Evolutionary conservation across 2,888 invertebrate species (phyloP).

Genomic region (Drosophila nr. fundita): DNA sequence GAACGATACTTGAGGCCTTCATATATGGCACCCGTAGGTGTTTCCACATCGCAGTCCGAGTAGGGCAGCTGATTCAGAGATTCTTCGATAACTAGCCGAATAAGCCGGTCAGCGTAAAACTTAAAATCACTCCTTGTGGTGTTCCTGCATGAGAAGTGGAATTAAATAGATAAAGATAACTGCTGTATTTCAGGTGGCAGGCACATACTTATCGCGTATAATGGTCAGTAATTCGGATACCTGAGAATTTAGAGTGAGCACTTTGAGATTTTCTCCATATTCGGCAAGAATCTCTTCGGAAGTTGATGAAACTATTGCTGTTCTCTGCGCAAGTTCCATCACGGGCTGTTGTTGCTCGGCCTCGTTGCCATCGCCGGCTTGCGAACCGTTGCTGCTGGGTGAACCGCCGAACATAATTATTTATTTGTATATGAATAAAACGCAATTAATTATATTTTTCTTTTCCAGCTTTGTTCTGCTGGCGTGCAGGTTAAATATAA

Average conservation of each 20-base stretch:
- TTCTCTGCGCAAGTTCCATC: slow-evolving; percentile 20
- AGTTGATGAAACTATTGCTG: slow-evolving; percentile 57
- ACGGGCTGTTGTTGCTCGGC: slow-evolving; percentile 36
- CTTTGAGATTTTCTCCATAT: slow-evolving; percentile 83
- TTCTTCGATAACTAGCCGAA: slow-evolving; percentile 98
- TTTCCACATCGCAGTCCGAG: slow-evolving; percentile 94
- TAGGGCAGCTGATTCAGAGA: slow-evolving; percentile 97
- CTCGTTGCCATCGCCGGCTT: slow-evolving; percentile 51
- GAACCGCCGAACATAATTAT: slow-evolving; percentile 67
- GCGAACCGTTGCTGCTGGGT: slow-evolving; percentile 68
- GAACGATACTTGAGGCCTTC: slow-evolving; percentile 97
- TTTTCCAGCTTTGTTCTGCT: slow-evolving; percentile 23
- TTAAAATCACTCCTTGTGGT: slow-evolving; percentile 98
- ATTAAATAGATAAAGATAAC: neutral
- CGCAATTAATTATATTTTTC: neutral
- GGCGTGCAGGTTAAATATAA: slow-evolving; percentile 22
- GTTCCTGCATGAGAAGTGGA: slow-evolving; percentile 87
- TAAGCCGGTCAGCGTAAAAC: slow-evolving; percentile 98
- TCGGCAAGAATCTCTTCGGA: slow-evolving; percentile 73
- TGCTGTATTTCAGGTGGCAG: neutral
- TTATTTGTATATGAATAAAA: slow-evolving; percentile 7
- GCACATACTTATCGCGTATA: slow-evolving; percentile 92
- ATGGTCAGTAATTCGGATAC: slow-evolving; percentile 92
- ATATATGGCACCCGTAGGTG: slow-evolving; percentile 95
- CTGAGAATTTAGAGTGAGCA: slow-evolving; percentile 83